These are phyloP conservation scores for Deilephila elpenor DNA, from an alignment of 2,888 invertebrate species.

Conservation along the genomic window DNA sequence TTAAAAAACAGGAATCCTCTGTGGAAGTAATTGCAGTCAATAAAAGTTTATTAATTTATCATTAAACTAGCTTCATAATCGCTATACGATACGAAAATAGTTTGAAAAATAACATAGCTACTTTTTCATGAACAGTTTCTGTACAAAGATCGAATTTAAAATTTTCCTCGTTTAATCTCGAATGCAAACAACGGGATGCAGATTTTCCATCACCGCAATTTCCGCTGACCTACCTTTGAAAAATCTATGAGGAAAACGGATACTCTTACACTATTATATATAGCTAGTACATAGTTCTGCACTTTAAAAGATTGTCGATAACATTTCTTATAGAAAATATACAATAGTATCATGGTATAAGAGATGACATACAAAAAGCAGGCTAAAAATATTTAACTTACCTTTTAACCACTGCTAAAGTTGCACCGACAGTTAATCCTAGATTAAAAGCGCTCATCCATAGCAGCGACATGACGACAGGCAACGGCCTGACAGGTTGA, in stretches of 20 bases:
- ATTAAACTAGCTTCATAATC: no score
- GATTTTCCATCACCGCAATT: slow-evolving; percentile 1
- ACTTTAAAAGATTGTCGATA: no score
- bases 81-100: no score
- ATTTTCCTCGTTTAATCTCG: background rate
- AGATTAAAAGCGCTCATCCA: slow-evolving; percentile 87
- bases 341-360: background rate
- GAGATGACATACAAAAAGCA: background rate
- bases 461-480: slow-evolving; percentile 82
- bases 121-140: background rate
- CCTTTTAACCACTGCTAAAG: slow-evolving; percentile 86
- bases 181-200: background rate
- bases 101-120: background rate
- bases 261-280: background rate
- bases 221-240: background rate
- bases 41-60: no score
- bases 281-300: background rate
- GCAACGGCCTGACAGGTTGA: slow-evolving; percentile 38
- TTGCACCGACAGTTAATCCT: slow-evolving; percentile 86
- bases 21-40: no score
- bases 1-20: no score
- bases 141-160: background rate
- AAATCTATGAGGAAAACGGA: background rate
- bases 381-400: slow-evolving; percentile 56
- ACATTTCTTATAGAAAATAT: background rate